Evolutionary conservation across 2,797 vertebrate genomes (phyloP), one percentile per base, ranked within the genome.

Genomic region (Tarsius wallacei): DNA sequence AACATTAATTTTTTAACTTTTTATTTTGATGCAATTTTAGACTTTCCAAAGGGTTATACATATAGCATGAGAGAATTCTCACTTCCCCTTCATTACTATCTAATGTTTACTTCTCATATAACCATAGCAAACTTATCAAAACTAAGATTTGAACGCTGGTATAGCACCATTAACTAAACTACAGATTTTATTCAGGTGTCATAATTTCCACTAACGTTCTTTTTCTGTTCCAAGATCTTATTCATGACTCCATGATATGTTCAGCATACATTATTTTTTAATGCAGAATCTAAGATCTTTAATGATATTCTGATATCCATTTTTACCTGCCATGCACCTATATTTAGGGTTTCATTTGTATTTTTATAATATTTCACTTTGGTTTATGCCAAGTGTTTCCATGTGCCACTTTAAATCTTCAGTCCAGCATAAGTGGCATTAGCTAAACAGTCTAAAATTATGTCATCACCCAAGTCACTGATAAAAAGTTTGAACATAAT

Each of bases 11-110:
- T 42, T 55, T 70, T 49, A 28, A 53, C 26, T 42, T 92, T 85
- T 82, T 66, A 74, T n/a, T 51, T 68, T 53, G 22, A 90, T 68
- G 61, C 51, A 76, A 66, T 28, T 93, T 93, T 82, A 76, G n/a
- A 68, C 51, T 28, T 74, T 81, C 1, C 42, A 42, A 42, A 33
- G 55, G 59, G 28, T 88, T 49, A 22, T 82, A 87, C 49, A 57
- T 83, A 78, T 19, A 66, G 14, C 59, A 42, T 2, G 51, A 63
- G 12, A 86, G 12, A 86, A 28, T 51, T 76, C 49, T 83, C 21
- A 70, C 51, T 17, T 33, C 17, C 2, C 9, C 0, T 71, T 55
- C 24, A 24, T 0, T 59, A 73, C 2, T 13, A 1, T 81, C 47
- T 76, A 82, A 66, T 31, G 19, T 22, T 63, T 14, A 42, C 36